Conservation (phyloP, 2,113 vertebrate species). For the Donacobius atricapilla region DNA sequence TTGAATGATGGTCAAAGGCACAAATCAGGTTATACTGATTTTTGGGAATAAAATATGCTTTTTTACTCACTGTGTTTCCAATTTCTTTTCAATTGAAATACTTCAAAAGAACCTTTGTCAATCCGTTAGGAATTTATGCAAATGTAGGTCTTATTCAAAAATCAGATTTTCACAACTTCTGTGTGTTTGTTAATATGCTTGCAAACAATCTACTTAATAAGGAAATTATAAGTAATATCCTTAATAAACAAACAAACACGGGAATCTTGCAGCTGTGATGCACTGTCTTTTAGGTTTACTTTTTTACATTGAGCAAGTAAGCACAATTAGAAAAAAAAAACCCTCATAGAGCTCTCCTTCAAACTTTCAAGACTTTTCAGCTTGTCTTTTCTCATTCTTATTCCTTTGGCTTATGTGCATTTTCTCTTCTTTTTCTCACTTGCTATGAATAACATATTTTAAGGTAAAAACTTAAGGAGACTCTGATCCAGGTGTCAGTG, state of each 20-base stretch:
- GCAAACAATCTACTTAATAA: background rate
- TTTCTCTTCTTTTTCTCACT: background rate
- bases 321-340: background rate
- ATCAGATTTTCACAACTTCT: background rate
- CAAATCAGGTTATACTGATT: background rate
- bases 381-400: background rate
- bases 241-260: background rate
- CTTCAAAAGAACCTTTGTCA: background rate
- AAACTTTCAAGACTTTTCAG: background rate
- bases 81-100: background rate
- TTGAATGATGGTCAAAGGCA: background rate
- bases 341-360: background rate
- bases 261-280: background rate
- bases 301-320: background rate
- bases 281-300: background rate
- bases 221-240: background rate
- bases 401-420: background rate
- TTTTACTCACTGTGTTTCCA: background rate
- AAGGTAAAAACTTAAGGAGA: background rate
- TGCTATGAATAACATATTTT: background rate
- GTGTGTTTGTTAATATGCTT: background rate
- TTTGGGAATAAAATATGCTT: background rate
- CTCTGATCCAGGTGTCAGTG: background rate
- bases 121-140: background rate
- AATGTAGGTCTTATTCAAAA: background rate